Evolutionary conservation across 2,888 invertebrate species (phyloP).

Genomic region (Drosophila helvetica): DNA sequence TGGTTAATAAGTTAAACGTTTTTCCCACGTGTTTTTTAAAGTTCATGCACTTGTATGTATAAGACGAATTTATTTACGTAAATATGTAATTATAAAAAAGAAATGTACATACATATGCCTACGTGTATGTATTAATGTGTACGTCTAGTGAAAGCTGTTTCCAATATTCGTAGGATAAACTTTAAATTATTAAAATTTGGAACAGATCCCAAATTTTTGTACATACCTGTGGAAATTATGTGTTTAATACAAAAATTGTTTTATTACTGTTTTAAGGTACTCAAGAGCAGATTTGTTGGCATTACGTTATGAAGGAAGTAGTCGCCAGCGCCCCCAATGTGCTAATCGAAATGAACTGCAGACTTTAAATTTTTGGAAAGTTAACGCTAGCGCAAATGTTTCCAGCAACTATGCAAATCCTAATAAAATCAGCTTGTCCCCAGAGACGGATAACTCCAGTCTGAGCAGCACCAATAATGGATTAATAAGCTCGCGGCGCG

Average conservation of each 20-base stretch:
- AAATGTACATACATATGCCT: not conserved
- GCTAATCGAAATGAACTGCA: slow-evolving; percentile 85
- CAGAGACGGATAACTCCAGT: slow-evolving; percentile 51
- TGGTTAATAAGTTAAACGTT: not conserved
- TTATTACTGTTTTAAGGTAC: slow-evolving; percentile 82
- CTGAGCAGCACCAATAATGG: slow-evolving; percentile 48
- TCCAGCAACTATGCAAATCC: slow-evolving; percentile 25
- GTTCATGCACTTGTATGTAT: not conserved
- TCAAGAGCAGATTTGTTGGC: slow-evolving; percentile 89
- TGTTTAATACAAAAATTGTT: not conserved
- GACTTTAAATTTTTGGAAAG: slow-evolving; percentile 84
- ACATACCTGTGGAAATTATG: not conserved
- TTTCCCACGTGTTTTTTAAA: not conserved
- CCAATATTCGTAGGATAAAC: not conserved
- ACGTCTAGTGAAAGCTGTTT: not conserved
- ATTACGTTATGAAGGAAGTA: slow-evolving; percentile 88
- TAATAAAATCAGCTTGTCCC: slow-evolving; percentile 41
- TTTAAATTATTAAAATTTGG: not conserved
- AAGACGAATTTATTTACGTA: not conserved
- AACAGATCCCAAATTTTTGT: not conserved
- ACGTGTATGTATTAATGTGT: not conserved
- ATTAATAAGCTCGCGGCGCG: slow-evolving; percentile 58
- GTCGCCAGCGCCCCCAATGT: slow-evolving; percentile 90
- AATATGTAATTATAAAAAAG: not conserved
- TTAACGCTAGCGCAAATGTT: slow-evolving; percentile 74